A percentile compares a stretch with the other conserved stretches of the same genome.
These are phyloP conservation scores for Passer montanus DNA, from an alignment of 2,113 vertebrate genomes.

Conservation along the genomic window DNA sequence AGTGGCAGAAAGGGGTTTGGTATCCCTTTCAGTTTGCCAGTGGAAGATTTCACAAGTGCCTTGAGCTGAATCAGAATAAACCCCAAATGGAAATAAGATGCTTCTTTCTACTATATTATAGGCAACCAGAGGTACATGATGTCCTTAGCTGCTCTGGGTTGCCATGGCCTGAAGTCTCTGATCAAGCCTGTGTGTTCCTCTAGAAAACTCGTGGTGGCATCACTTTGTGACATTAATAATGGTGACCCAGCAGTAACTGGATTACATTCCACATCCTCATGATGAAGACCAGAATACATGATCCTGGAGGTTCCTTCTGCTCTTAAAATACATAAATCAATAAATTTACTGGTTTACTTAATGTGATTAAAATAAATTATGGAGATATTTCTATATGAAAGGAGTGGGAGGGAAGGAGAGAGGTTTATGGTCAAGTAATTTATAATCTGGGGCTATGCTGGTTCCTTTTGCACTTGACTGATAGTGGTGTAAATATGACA, in stretches of 20 bases:
- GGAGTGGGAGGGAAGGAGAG: neutral
- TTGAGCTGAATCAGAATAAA: neutral
- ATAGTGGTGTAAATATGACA: neutral
- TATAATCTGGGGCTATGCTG: neutral
- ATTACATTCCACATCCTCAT: neutral
- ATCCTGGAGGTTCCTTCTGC: neutral
- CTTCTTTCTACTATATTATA: neutral
- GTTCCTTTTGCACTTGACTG: neutral
- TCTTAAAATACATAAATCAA: neutral
- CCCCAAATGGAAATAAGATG: neutral
- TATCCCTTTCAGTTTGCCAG: neutral
- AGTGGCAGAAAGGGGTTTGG: neutral
- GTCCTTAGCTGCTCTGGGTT: neutral
- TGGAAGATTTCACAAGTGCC: neutral
- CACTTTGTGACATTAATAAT: neutral
- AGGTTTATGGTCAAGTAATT: neutral
- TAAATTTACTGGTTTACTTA: neutral
- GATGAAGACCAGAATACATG: neutral
- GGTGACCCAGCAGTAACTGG: neutral
- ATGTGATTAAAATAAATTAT: neutral
- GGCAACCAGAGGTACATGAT: fast-evolving
- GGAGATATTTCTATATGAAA: neutral
- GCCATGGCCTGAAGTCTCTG: neutral
- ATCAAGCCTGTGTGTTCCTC: neutral
- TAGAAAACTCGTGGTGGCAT: neutral